Evolutionary conservation across 2,797 vertebrate species (phyloP).

Genomic region (Petrocephalus schoutedeni): DNA sequence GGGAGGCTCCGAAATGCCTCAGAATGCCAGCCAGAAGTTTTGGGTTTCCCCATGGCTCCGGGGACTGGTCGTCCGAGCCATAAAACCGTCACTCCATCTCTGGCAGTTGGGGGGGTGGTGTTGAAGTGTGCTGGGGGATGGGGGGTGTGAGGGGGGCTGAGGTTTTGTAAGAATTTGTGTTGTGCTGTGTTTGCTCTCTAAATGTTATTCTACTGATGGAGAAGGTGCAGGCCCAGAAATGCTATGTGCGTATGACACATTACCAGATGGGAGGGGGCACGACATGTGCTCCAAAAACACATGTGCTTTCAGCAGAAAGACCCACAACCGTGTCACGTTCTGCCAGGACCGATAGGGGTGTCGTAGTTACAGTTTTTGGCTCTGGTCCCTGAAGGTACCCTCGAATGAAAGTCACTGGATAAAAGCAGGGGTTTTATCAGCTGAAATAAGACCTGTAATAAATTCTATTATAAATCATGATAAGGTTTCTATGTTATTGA

Average conservation of each 20-base stretch:
- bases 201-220: background rate
- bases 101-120: slow-evolving; percentile 27
- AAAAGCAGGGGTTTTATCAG: background rate
- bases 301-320: background rate
- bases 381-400: background rate
- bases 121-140: background rate
- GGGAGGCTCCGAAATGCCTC: slow-evolving; percentile 28
- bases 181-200: background rate
- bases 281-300: background rate
- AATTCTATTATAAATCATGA: background rate
- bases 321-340: too few relatives aligned
- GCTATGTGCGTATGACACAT: background rate
- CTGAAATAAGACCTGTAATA: background rate
- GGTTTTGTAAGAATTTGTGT: background rate
- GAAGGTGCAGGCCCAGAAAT: background rate
- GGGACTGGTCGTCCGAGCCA: slow-evolving; percentile 31
- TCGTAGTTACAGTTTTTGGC: background rate
- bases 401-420: background rate
- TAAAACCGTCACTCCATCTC: slow-evolving; percentile 40
- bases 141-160: background rate
- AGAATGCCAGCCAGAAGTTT: slow-evolving; percentile 36
- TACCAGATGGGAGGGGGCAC: background rate
- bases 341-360: background rate
- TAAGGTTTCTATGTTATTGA: background rate
- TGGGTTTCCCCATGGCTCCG: slow-evolving; percentile 17